Evolutionary conservation across 2,113 vertebrate species (phyloP).

Genomic region (Lepidiolamprologus cunningtoni): DNA sequence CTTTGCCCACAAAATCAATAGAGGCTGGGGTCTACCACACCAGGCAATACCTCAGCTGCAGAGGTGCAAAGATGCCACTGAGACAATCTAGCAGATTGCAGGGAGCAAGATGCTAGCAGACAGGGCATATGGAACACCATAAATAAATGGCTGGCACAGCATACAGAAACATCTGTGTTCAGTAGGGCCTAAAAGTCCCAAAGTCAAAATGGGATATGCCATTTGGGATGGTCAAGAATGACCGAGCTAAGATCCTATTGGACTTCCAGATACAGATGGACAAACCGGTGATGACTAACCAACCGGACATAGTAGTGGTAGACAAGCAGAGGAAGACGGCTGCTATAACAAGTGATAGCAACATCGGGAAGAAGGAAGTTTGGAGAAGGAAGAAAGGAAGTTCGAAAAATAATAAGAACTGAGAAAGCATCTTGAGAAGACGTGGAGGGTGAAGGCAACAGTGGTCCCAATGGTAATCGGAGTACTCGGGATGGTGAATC

Average conservation of each 20-base stretch:
- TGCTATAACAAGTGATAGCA: neutral
- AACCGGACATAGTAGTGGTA: neutral
- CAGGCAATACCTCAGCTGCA: neutral
- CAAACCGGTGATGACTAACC: neutral
- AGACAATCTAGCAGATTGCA: neutral
- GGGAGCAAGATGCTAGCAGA: neutral
- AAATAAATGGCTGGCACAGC: neutral
- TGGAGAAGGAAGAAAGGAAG: neutral
- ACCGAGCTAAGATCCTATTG: neutral
- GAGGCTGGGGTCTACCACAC: neutral
- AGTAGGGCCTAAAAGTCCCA: neutral
- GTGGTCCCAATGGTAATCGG: neutral
- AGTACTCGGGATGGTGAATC: neutral
- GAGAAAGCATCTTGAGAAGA: neutral
- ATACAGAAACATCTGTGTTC: neutral
- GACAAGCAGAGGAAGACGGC: neutral
- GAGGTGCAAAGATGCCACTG: neutral
- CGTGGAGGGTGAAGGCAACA: neutral
- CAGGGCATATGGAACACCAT: neutral
- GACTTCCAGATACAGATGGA: neutral
- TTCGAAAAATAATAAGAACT: neutral
- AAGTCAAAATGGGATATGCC: neutral
- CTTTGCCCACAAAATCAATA: neutral
- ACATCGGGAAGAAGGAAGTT: neutral
- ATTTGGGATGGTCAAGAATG: neutral